Conservation (phyloP, 92 coral and sea anemone species). For the Porites cylindrica region DNA sequence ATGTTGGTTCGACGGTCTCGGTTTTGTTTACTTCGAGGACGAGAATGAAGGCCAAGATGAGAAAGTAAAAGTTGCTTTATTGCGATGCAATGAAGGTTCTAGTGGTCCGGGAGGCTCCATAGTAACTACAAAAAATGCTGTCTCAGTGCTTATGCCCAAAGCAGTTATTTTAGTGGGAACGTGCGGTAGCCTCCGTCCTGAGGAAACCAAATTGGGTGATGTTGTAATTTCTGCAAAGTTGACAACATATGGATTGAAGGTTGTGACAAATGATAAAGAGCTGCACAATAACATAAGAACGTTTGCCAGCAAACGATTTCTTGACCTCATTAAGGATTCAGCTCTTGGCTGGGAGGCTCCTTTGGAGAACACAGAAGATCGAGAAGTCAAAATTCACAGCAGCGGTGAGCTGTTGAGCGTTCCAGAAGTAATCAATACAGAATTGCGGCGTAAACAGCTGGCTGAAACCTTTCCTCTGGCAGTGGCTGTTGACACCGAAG, state of each 20-base stretch:
- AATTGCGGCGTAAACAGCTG: slow-evolving; percentile 1
- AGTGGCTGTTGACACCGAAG: slow-evolving; percentile 39
- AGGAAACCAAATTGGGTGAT: slow-evolving; percentile 47
- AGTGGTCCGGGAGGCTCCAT: slow-evolving; percentile 7
- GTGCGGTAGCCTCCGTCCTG: slow-evolving; percentile 25
- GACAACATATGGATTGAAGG: not conserved
- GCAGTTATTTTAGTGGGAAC: slow-evolving; percentile 45
- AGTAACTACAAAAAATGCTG: slow-evolving; percentile 16
- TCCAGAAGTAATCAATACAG: slow-evolving; percentile 16
- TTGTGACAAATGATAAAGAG: not conserved
- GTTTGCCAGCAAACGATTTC: not conserved
- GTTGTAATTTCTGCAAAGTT: slow-evolving; percentile 44
- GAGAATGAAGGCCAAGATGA: not conserved
- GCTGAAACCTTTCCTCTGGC: slow-evolving; percentile 20
- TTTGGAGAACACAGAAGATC: not conserved
- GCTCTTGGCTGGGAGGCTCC: slow-evolving; percentile 14
- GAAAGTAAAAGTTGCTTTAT: slow-evolving; percentile 35
- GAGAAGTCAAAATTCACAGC: too few relatives aligned
- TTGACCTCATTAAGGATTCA: slow-evolving; percentile 12
- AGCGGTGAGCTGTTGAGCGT: slow-evolving; percentile 35
- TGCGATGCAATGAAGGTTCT: slow-evolving; percentile 26
- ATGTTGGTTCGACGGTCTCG: not conserved
- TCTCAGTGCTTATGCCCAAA: slow-evolving; percentile 28
- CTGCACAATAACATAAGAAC: not conserved
- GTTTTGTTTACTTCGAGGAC: not conserved